Base-by-base conservation (phyloP, 2,113 vertebrate species). In the Axis porcinus region DNA sequence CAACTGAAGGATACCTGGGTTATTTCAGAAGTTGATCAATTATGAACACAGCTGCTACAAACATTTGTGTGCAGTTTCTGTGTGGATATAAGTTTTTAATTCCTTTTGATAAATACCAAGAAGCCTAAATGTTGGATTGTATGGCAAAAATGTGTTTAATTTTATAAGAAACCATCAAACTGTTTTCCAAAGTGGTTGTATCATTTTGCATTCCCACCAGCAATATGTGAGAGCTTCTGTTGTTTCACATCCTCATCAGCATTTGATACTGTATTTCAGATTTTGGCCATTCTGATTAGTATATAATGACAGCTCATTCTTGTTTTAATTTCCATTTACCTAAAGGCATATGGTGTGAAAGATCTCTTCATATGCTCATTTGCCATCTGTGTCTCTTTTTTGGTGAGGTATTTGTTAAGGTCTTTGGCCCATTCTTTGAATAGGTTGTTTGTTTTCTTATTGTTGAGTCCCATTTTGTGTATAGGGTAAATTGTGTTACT, bases 401-500 rank as follows among this genome's bases (percentile, higher is more conserved):
- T 74, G 64, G 15, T 78, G 36, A 70, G 60, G 60, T 74, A 27
- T 33, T 33, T 88, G 57, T 62, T 94, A 43, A 55, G 25, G 25
- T 40, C n/a, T 40, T 54, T 27, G 27, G 25, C 3, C 57, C 27
- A 28, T 60, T 40, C 76, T 62, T 87, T 25, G 76, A 87, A 79
- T 3, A 9, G 70, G 17, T 58, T 62, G 0, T 15, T 93, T 93
- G 33, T 23, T 86, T 50, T 79, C 55, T 79, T 94, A 64, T 33
- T 79, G n/a, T 79, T 43, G 70, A 87, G n/a, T 43, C 19, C 30
- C 40, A 67, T 55, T 96, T 95, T 92, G 40, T 79, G 86, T 58
- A 93, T 45, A 91, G 7, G 83, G 19, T 94, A 92, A 94, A 92
- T n/a, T 62, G 21, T 95, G 27, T 90, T 60, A 86, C n/a, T 83